Evolutionary conservation across 1,140 invertebrate species (phyloP).

Genomic region (Drosophila pseudoananassae): DNA sequence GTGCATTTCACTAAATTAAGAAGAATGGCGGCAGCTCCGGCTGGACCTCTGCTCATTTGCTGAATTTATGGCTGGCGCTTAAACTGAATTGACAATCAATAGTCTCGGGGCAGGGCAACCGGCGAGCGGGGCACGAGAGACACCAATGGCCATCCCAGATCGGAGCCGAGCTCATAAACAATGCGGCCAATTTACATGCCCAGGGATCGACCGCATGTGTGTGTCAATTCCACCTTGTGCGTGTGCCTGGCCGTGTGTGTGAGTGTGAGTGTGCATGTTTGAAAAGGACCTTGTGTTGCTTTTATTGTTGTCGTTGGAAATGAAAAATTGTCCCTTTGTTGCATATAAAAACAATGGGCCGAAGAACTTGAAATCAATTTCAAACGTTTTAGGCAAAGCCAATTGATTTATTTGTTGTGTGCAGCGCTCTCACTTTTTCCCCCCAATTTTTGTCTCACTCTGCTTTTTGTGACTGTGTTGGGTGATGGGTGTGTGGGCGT

Average conservation of each 20-base stretch:
- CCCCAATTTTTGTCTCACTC: not conserved
- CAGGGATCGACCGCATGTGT: constrained; percentile 54
- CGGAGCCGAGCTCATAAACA: constrained; percentile 67
- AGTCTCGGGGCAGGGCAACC: constrained; percentile 37
- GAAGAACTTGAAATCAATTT: constrained; percentile 81
- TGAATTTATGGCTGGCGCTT: constrained; percentile 73
- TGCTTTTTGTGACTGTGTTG: constrained; percentile 18
- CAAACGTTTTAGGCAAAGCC: constrained; percentile 79
- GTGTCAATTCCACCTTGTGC: constrained; percentile 13
- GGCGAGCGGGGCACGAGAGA: not conserved
- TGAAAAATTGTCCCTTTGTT: constrained; percentile 81
- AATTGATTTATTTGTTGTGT: constrained; percentile 75
- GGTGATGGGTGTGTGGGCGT: constrained; percentile 10
- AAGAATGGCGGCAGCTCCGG: constrained; percentile 44
- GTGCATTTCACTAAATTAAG: constrained; percentile 59
- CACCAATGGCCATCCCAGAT: constrained; percentile 20
- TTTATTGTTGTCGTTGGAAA: constrained; percentile 66
- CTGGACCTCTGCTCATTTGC: constrained; percentile 64
- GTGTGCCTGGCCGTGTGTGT: constrained; percentile 5
- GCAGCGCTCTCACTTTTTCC: constrained; percentile 1
- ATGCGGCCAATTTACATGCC: constrained; percentile 79
- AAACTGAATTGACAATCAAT: constrained; percentile 80
- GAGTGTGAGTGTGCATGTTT: constrained; percentile 31
- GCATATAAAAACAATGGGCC: constrained; percentile 80
- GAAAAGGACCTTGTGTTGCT: constrained; percentile 59